A percentile compares a stretch with the other conserved stretches of the same genome.
Conservation (phyloP, 2,113 vertebrate genomes). For the Galeopterus variegatus region DNA sequence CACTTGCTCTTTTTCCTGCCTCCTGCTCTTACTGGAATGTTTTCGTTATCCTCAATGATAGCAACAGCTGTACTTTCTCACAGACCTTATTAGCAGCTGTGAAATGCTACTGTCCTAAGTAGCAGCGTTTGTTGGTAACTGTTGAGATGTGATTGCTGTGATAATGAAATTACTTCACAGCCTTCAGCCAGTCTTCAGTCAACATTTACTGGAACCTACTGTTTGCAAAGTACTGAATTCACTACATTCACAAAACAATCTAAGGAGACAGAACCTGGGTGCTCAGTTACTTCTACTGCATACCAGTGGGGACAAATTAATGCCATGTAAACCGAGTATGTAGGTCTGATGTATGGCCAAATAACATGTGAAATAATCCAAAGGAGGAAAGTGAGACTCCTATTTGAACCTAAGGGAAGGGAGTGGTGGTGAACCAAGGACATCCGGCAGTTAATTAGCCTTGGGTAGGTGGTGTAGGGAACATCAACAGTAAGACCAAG, state of each 20-base stretch:
- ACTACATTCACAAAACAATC: neutral
- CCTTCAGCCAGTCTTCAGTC: constrained; percentile 42
- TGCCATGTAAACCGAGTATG: neutral
- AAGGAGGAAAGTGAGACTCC: constrained; percentile 11
- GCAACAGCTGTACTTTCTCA: constrained; percentile 76
- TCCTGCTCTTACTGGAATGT: constrained; percentile 40
- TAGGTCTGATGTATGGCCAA: neutral
- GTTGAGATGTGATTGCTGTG: constrained; percentile 59
- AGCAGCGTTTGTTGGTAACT: constrained; percentile 65
- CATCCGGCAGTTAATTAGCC: neutral
- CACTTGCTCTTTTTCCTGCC: constrained; percentile 37
- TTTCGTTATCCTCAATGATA: constrained; percentile 41
- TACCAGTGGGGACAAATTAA: neutral
- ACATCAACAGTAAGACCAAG: neutral
- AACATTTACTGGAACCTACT: constrained; percentile 31
- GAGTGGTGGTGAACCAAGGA: neutral
- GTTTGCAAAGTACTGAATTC: constrained; percentile 13
- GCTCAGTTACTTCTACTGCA: constrained; percentile 24
- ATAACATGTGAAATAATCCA: neutral
- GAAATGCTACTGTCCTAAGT: constrained; percentile 74
- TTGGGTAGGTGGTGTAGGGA: neutral
- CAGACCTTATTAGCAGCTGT: constrained; percentile 71
- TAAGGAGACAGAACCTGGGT: neutral
- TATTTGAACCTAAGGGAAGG: neutral
- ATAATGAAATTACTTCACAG: constrained; percentile 58